Evolutionary conservation across 2,113 vertebrate genomes (phyloP), one percentile per base, ranked within the genome.

Genomic region (Fukomys damarensis): DNA sequence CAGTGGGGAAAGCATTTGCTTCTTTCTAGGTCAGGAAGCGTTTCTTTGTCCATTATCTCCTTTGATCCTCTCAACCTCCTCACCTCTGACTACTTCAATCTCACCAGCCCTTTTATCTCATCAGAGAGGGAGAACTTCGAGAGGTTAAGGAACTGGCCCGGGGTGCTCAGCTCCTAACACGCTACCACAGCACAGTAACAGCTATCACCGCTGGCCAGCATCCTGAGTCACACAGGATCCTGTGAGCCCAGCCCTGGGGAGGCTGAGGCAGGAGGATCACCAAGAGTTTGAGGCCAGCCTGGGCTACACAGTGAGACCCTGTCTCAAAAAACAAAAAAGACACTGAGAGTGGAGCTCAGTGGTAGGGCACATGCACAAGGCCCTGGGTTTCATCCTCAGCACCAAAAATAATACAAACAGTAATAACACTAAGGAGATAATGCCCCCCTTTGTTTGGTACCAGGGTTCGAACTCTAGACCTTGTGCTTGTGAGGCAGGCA

Each of bases 121-220:
- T 49, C 56, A 74, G 82, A 92, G 94, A 94, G 16, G n/a, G 38
- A 66, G 65, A 66, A 68, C 70, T 89, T 56, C 49, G 66, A 92
- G 88, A 86, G 43, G 49, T 76, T 20, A 82, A 46, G 65, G 52
- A 46, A 72, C 79, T 49, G 58, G 22, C 43, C 9, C 28, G 43
- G 43, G 19, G 38, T 80, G 46, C 66, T 79, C 58, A 43, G 66
- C 66, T 95, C 92, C 28, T 0, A 68, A 28, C 49, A 35, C 35
- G 38, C 52, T 19, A 19, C 26, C 52, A 19, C 7, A 63, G 32
- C 46, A 28, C n/a, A 41, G 11, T 43, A n/a, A 54, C 14, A 70
- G 59, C 88, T 32, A 56, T 35, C n/a, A 72, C 32, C 3, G 2
- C 68, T 66, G 32, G 30, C 1, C 65, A 49, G 26, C 66, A 26